Conservation (phyloP, 2,797 vertebrate species). For the Ctenosaura bakeri region DNA sequence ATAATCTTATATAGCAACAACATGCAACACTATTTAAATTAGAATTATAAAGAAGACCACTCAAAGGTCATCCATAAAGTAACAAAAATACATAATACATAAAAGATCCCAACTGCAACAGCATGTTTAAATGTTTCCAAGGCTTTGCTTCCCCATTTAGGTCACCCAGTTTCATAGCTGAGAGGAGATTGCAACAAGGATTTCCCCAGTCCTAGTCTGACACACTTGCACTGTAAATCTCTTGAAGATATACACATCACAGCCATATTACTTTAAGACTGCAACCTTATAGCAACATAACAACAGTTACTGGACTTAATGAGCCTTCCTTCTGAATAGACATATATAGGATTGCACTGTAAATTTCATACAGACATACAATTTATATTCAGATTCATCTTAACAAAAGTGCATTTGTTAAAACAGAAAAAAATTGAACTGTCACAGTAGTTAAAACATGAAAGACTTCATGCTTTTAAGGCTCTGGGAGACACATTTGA, state of each 20-base stretch:
- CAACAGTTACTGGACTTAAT: neutral
- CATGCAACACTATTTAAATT: neutral
- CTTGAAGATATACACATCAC: neutral
- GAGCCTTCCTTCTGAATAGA: slow-evolving; percentile 9
- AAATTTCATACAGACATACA: neutral
- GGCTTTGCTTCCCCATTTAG: neutral
- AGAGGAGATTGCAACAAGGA: neutral
- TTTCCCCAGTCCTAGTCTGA: neutral
- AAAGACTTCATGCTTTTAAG: slow-evolving; percentile 39
- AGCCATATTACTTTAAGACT: slow-evolving; percentile 21
- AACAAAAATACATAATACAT: neutral
- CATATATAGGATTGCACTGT: neutral
- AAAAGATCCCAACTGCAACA: neutral
- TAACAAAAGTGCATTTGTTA: neutral
- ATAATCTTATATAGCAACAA: neutral
- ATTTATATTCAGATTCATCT: slow-evolving; percentile 49
- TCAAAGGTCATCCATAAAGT: neutral
- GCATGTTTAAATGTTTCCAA: neutral
- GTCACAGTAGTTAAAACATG: neutral
- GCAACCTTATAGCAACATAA: neutral
- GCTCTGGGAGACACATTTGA: slow-evolving; percentile 1
- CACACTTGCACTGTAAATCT: neutral
- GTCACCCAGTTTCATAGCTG: neutral
- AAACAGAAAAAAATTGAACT: neutral
- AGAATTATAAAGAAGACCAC: neutral